These are phyloP conservation scores for Salpingus planirostris DNA, from an alignment of 2,888 invertebrate species.

Conservation along the genomic window DNA sequence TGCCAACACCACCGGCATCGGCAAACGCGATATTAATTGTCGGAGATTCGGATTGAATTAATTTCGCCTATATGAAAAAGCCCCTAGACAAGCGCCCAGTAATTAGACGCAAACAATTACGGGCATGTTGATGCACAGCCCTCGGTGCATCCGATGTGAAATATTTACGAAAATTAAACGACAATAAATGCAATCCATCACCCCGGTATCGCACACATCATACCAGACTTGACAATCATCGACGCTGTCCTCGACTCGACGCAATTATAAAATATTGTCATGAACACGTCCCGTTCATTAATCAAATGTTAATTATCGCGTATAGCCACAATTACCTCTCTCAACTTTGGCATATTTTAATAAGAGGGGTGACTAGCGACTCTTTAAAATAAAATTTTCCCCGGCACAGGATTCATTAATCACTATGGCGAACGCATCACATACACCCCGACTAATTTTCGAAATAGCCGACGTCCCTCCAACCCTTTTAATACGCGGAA, in stretches of 20 bases:
- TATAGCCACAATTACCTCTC: constrained; percentile 20
- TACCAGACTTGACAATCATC: constrained; percentile 12
- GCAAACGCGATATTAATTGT: no score
- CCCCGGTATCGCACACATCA: no score
- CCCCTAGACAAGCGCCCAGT: no score
- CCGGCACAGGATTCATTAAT: constrained; percentile 26
- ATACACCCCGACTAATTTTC: constrained; percentile 14
- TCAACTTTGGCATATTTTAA: constrained; percentile 21
- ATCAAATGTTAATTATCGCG: constrained; percentile 23
- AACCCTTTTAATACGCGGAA: constrained; percentile 10
- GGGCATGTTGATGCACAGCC: no score
- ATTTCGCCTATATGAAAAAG: no score
- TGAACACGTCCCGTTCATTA: constrained; percentile 23
- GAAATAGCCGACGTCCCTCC: constrained; percentile 12
- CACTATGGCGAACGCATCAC: constrained; percentile 18
- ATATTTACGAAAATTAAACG: no score
- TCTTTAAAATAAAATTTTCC: constrained; percentile 30
- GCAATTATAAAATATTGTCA: constrained; percentile 24
- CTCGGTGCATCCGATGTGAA: no score
- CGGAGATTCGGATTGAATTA: no score
- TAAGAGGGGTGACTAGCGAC: constrained; percentile 27
- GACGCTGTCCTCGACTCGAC: constrained; percentile 7
- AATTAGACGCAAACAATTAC: no score
- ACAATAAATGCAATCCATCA: no score
- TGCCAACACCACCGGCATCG: no score